Evolutionary conservation across 1,140 invertebrate species (phyloP).

Genomic region (Nasonia giraulti): DNA sequence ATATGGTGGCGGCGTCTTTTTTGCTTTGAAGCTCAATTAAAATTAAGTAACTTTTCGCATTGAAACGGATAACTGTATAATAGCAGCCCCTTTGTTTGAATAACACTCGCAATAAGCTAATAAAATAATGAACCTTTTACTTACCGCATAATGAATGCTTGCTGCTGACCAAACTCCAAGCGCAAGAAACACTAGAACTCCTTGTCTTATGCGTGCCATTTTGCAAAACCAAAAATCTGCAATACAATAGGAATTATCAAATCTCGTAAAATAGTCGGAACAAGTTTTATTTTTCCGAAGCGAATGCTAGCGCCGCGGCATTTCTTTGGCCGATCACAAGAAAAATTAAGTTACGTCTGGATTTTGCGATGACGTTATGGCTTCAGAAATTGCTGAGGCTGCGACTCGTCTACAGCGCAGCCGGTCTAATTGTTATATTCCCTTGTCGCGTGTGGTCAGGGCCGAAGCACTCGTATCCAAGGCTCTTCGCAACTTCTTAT

Average conservation of each 20-base stretch:
- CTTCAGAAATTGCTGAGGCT: slow-evolving; percentile 8
- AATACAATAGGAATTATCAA: not conserved
- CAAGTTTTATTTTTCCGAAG: not conserved
- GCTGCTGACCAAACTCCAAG: not conserved
- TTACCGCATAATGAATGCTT: not conserved
- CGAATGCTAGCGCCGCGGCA: not conserved
- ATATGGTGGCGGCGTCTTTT: not conserved
- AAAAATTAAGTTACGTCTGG: not conserved
- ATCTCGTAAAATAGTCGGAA: not conserved
- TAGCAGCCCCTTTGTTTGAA: not conserved
- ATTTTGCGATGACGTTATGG: slow-evolving; percentile 13
- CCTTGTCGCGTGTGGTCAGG: slow-evolving; percentile 56
- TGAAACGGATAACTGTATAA: too few relatives aligned
- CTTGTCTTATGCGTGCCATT: not conserved
- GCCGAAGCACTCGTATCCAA: slow-evolving; percentile 50
- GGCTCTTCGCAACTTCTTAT: slow-evolving; percentile 13
- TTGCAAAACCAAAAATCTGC: not conserved
- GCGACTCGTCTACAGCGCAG: not conserved
- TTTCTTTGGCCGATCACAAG: not conserved
- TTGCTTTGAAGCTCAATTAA: not conserved
- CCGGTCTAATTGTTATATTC: slow-evolving; percentile 58
- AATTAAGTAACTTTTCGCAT: not conserved
- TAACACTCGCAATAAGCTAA: not conserved
- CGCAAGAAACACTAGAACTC: not conserved
- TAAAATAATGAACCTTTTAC: not conserved